Conservation (phyloP, 35 echinoderm and acorn worm species). For the Strongylocentrotus purpuratus region DNA sequence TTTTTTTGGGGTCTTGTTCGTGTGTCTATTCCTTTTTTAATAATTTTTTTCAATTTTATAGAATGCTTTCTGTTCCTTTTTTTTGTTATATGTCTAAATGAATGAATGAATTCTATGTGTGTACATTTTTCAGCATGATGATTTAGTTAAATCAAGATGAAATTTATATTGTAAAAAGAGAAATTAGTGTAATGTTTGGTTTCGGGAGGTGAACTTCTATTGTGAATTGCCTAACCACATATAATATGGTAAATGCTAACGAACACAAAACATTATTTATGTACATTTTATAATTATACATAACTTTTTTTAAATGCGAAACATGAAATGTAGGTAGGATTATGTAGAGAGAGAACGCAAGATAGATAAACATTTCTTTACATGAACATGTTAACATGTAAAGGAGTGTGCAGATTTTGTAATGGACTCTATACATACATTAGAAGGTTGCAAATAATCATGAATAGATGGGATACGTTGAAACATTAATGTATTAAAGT, state of each 20-base stretch:
- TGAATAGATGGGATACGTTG: not conserved
- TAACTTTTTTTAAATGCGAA: not conserved
- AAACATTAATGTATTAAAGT: slow-evolving; percentile 5
- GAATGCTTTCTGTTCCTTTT: not conserved
- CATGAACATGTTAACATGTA: not conserved
- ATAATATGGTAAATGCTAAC: not conserved
- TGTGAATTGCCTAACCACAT: not conserved
- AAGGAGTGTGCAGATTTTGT: not conserved
- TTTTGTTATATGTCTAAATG: not conserved
- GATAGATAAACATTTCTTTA: not conserved
- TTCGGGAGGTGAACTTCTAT: not conserved
- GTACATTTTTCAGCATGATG: not conserved
- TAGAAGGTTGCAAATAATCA: slow-evolving; percentile 13
- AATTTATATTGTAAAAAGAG: not conserved
- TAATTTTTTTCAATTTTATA: not conserved
- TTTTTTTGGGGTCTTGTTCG: not conserved
- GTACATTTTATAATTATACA: slow-evolving; percentile 20
- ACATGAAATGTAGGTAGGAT: not conserved
- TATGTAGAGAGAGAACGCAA: not conserved
- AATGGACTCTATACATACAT: not conserved
- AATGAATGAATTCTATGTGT: not conserved
- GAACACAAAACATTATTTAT: slow-evolving; percentile 4
- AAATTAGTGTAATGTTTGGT: not conserved
- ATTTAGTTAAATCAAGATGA: not conserved
- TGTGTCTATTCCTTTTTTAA: not conserved